A percentile compares a stretch with the other conserved stretches of the same genome.
phyloP scores from a whole-genome alignment of 2,888 invertebrate species.

The Eupithecia inturbata region DNA sequence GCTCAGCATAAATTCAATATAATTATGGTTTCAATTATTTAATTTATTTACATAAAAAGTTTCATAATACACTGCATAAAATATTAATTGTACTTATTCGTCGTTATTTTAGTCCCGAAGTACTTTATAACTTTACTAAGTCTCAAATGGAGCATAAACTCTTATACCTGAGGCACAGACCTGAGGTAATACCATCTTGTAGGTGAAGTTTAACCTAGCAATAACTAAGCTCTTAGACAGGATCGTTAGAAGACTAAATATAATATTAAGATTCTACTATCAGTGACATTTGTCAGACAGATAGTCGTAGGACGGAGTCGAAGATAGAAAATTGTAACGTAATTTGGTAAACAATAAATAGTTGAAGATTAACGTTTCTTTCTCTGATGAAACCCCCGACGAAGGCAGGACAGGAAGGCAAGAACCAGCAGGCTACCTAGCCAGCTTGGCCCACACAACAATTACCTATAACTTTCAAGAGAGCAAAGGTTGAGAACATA shows the following conservation, averaged over 20 bases:
- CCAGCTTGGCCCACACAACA: too few relatives aligned
- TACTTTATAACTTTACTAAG: constrained; percentile 8
- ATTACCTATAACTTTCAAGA: constrained; percentile 5
- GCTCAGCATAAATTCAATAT: too few relatives aligned
- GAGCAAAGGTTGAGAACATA: not conserved
- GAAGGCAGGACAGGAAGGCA: too few relatives aligned
- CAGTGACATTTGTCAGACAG: too few relatives aligned
- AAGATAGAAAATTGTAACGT: too few relatives aligned
- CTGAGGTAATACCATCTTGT: constrained; percentile 7
- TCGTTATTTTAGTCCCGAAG: not conserved
- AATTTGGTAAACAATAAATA: too few relatives aligned
- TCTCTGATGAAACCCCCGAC: too few relatives aligned
- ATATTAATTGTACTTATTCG: not conserved
- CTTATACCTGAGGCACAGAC: constrained; percentile 1
- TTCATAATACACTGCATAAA: not conserved
- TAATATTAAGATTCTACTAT: constrained; percentile 7
- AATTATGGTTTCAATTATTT: not conserved
- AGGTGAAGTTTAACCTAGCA: constrained; percentile 21
- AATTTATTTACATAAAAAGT: not conserved
- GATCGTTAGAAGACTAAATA: not conserved
- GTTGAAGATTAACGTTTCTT: too few relatives aligned
- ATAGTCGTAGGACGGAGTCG: too few relatives aligned
- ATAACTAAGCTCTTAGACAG: constrained; percentile 15
- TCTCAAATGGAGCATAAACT: constrained; percentile 10
- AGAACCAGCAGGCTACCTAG: too few relatives aligned